phyloP scores from a whole-genome alignment of 1,140 invertebrate genomes.

The Drosophila varians region DNA sequence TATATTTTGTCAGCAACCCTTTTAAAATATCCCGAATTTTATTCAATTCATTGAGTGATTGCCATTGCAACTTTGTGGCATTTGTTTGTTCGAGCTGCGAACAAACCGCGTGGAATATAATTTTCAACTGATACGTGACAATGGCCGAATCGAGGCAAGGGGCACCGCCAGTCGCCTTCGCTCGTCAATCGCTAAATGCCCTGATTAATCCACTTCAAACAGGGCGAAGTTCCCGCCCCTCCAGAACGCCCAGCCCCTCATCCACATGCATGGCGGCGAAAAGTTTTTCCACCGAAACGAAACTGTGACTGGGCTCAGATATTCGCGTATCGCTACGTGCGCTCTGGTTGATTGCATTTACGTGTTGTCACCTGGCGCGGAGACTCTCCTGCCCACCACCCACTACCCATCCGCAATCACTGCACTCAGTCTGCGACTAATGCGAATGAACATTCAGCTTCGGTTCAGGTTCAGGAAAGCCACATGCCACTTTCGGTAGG shows the following conservation, averaged over 20 bases:
- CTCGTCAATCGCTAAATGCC: conserved; percentile 51
- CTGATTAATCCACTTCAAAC: conserved; percentile 59
- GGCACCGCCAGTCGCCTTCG: conserved; percentile 27
- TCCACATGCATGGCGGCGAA: conserved; percentile 19
- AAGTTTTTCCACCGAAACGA: conserved; percentile 32
- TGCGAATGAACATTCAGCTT: conserved; percentile 28
- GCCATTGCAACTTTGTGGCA: conserved; percentile 22
- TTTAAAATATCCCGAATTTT: background rate
- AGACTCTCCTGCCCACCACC: conserved; percentile 1
- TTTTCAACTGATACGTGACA: conserved; percentile 46
- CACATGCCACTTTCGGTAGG: conserved; percentile 35
- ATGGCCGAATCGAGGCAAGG: conserved; percentile 1
- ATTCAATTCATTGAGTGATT: conserved; percentile 20
- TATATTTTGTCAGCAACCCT: background rate
- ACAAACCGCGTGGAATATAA: conserved; percentile 23
- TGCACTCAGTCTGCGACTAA: conserved; percentile 19
- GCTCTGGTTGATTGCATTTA: conserved; percentile 69
- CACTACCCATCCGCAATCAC: background rate
- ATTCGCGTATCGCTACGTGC: conserved; percentile 64
- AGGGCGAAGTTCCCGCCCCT: conserved; percentile 1
- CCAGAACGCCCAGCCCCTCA: background rate
- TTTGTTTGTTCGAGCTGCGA: conserved; percentile 17
- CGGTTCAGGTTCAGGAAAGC: conserved; percentile 3
- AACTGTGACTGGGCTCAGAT: conserved; percentile 26
- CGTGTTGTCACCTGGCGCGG: conserved; percentile 52